Base-by-base conservation (phyloP, 2,113 vertebrate species). In the Pongo abelii region DNA sequence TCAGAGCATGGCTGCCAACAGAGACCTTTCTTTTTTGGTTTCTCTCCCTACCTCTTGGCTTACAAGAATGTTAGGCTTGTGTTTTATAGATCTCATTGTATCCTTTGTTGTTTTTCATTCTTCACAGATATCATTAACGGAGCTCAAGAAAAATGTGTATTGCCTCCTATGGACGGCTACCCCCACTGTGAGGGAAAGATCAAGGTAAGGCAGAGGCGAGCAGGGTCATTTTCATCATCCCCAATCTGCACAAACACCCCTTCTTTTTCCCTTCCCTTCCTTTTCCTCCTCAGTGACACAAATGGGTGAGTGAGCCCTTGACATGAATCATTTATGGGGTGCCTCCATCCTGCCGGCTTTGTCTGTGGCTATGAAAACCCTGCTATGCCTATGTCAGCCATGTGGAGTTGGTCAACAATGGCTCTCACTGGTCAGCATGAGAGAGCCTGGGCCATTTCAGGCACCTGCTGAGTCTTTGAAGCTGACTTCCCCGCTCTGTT, bases 121-220 rank as follows among this genome's bases (percentile, higher is more conserved):
- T 96, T 94, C 97, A 40, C 98, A 99, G 99, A 99, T 99, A 99
- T 99, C 95, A 99, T 99, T 97, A 99, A 99, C 91, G 99, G 99
- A 98, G 99, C 99, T 98, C 99, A 99, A 99, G 99, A 99, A 98
- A 99, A 99, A 99, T 99, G 99, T 96, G 99, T 99, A 98, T 99
- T 99, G 98, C 99, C 99, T 97, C 98, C 99, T 98, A 99, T 99
- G 99, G 99, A 99, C 97, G 99, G 99, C 98, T 99, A 99, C 98
- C 99, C 99, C 97, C 99, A 99, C 98, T 99, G 99, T 61, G 99
- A 99, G 98, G 99, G 99, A 98, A 99, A 99, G 97, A 96, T 99
- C 98, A 99, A 99, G 99, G 99, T 99, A 99, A 99, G 97, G 27
- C 23, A 23, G 64, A 86, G 32, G 18, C 0, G 1, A 3, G 3